Evolutionary conservation across 1,140 invertebrate genomes (phyloP), one percentile per base, ranked within the genome.

Genomic region (Drosophila pseudoananassae): DNA sequence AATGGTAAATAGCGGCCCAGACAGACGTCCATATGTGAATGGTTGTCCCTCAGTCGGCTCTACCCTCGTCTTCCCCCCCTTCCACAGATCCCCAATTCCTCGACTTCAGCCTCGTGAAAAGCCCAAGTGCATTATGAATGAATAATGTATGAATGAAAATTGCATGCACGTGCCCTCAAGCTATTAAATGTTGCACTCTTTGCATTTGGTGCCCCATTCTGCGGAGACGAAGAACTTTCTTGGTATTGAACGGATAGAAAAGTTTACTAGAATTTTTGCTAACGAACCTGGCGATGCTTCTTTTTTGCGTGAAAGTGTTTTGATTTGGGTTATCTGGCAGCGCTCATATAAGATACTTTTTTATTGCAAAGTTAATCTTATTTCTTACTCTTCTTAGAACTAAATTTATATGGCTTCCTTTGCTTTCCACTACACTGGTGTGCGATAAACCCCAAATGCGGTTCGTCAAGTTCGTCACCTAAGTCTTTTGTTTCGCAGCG

Each of bases 81-180:
- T 36, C 40, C 60, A 6, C 23, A 15, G 25, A 20, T 38, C 6
- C 15, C 55, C 29, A 27, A 38, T 14, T 9, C 46, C 31, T 23
- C n/a, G 36, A 15, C 53, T 36, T 17, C n/a, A 20, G 47, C 20
- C 27, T 47, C 72, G 63, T 47, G 63, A 59, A 72, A 75, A 70
- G 52, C 56, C 64, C 68, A 78, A 59, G 76, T 56, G 82, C 81
- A 90, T 90, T 87, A 90, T 87, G 85, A 90, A 90, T 90, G 85
- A 90, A 90, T 90, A 90, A 90, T 90, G 85, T 90, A 90, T 90
- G 85, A 90, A 90, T 90, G 85, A 90, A 90, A 90, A 90, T 90
- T 90, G 85, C 85, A 78, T 90, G 82, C 85, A 90, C 85, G 85
- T 90, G 85, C 87, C 85, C 80, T 76, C 52, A 54, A 78, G 85